Percentiles rank a stretch among this genome's conserved stretches.
These are phyloP conservation scores for Seladonia tumulorum DNA, from an alignment of 2,888 invertebrate genomes.

Conservation along the genomic window DNA sequence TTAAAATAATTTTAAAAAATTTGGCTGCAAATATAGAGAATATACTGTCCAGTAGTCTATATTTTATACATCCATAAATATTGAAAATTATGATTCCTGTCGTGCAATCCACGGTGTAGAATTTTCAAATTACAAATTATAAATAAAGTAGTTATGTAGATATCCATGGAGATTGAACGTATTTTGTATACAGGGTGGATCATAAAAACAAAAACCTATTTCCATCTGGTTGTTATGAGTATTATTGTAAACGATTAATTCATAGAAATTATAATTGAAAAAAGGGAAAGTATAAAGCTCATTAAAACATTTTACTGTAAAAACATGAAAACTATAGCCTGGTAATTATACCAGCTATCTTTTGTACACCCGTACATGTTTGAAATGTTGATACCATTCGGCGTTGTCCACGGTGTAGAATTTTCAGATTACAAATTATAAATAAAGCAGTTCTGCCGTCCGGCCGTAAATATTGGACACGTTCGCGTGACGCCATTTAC, in stretches of 20 bases:
- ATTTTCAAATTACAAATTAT: slow-evolving; percentile 1
- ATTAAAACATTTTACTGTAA: neutral
- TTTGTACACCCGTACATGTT: neutral
- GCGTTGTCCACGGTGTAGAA: neutral
- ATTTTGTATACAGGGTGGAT: neutral
- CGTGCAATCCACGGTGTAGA: neutral
- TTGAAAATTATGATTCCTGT: neutral
- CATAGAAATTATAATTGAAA: neutral
- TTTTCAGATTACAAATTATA: neutral
- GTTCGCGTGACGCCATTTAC: neutral
- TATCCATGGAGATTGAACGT: neutral
- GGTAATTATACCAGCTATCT: neutral
- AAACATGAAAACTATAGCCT: neutral
- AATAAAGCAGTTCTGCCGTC: neutral
- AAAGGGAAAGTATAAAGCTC: neutral
- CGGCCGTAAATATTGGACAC: neutral
- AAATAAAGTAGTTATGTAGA: neutral
- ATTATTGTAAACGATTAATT: neutral
- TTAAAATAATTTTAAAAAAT: neutral
- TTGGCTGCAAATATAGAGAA: neutral
- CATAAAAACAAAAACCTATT: neutral
- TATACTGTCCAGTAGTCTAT: neutral
- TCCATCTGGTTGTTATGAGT: neutral
- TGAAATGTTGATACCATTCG: neutral
- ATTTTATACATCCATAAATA: neutral